Evolutionary conservation across 1,140 invertebrate species (phyloP).

Genomic region (Nephotettix cincticeps): DNA sequence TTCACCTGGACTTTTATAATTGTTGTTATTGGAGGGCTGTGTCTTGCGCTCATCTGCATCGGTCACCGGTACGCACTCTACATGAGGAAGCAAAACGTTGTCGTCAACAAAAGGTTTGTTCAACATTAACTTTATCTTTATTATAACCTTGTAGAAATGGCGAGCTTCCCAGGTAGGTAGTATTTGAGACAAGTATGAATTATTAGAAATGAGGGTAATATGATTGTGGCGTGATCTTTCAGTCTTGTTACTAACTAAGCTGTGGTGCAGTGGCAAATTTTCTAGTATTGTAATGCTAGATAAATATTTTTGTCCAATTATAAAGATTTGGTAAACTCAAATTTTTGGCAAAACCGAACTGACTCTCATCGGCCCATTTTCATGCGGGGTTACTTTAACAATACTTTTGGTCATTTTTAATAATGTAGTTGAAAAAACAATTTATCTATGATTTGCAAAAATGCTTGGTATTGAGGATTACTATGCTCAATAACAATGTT

Average conservation of each 20-base stretch:
- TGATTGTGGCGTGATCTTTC: background rate
- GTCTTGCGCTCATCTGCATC: slow-evolving; percentile 68
- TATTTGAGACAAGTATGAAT: background rate
- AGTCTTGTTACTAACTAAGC: background rate
- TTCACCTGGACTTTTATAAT: slow-evolving; percentile 74
- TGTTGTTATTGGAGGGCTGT: slow-evolving; percentile 69
- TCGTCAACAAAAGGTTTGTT: background rate
- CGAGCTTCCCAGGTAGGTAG: background rate
- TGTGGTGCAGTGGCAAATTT: background rate
- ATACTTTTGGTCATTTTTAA: too few species aligned
- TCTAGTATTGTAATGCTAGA: too few species aligned
- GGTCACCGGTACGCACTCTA: slow-evolving; percentile 51
- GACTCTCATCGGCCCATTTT: too few species aligned
- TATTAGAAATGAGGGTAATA: background rate
- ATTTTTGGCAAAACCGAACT: too few species aligned
- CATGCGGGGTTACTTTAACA: too few species aligned
- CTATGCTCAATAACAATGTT: too few species aligned
- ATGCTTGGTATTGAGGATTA: too few species aligned
- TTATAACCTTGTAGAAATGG: background rate
- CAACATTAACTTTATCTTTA: background rate
- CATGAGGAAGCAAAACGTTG: background rate
- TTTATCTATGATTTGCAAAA: too few species aligned
- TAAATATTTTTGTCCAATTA: too few species aligned
- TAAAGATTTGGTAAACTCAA: too few species aligned
- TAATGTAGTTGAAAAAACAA: too few species aligned